A percentile compares a stretch with the other conserved stretches of the same genome.
Conservation (phyloP, 2,113 vertebrate species). For the Apodemus speciosus region DNA sequence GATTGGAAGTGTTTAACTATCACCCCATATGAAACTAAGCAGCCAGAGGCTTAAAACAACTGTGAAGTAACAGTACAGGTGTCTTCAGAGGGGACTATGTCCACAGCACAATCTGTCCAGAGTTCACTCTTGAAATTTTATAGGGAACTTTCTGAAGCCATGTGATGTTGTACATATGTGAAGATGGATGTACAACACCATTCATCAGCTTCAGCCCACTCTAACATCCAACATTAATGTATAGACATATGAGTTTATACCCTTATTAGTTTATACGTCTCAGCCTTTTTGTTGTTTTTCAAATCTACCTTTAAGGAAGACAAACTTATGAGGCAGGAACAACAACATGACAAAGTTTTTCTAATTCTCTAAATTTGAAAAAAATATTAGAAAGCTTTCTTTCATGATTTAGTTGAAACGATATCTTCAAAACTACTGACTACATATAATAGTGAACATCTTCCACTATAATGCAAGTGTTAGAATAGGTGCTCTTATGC, state of each 20-base stretch:
- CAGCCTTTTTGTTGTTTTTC: conserved; percentile 7
- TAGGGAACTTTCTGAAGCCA: background rate
- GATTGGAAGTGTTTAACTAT: conserved; percentile 32
- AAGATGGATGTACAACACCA: background rate
- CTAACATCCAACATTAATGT: background rate
- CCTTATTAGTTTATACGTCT: background rate
- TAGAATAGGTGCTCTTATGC: background rate
- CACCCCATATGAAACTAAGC: conserved; percentile 22
- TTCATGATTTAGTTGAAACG: conserved; percentile 21
- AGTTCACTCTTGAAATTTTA: conserved; percentile 48
- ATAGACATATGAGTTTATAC: background rate
- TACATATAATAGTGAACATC: background rate
- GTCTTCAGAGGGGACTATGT: conserved; percentile 26
- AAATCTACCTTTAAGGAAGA: background rate
- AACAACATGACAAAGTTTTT: background rate
- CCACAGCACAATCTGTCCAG: background rate
- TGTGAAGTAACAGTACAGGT: conserved; percentile 47
- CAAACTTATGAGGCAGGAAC: background rate
- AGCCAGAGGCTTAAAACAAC: conserved; percentile 67
- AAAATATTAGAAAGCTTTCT: background rate
- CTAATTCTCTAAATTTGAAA: conserved; percentile 16
- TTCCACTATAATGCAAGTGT: background rate
- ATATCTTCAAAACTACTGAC: conserved; percentile 11
- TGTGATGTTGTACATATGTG: background rate
- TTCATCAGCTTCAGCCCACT: background rate